Base-by-base conservation (phyloP, 64 coral and sea anemone species). In the Montipora capricornis region DNA sequence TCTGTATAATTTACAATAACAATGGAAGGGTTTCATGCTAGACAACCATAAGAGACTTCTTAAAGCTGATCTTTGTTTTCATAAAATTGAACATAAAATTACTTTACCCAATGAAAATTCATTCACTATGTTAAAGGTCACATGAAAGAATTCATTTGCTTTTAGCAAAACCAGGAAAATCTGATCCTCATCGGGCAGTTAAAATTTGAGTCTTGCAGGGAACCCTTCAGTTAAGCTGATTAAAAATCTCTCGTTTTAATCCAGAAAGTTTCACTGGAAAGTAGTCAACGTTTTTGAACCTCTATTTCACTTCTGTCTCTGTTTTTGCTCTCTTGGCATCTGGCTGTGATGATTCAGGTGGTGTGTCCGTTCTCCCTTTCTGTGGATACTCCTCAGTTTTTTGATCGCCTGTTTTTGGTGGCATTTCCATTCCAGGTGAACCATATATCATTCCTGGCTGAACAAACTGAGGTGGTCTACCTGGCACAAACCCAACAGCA, bases 381-480 rank as follows among this genome's bases (percentile, higher is more conserved):
- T 82, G 80, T 62, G 84, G 87, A 58, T 19, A 50, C 15, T 59
- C 50, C 17, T 90, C 88, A 48, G 86, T 75, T 19, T 60, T 95
- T 12, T 61, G 70, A 5, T 94, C 92, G 10, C 70, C 86, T 4
- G 71, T 76, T 22, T 94, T 88, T 71, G 80, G 74, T 47, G 74
- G 64, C 78, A 88, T 91, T 67, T 83, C 89, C 11, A 86, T 57
- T 44, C 44, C 20, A 22, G 82, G 82, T 76, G 47, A 77, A 53
- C 79, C 83, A 26, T 98, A 98, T 44, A 98, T 64, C 80, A 94
- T 95, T 15, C 96, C 93, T 64, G 84, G 93, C 68, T 98, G 96
- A 81, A 78, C 90, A 77, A 98, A 62, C 44, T 88, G 88, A 5
- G 82, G 81, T 91, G 82, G 92, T 11, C 90, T 82, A 16, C 96